A percentile compares a stretch with the other conserved stretches of the same genome.
Conservation (phyloP, 2,113 vertebrate species). For the Brachypodius melanocephalos region DNA sequence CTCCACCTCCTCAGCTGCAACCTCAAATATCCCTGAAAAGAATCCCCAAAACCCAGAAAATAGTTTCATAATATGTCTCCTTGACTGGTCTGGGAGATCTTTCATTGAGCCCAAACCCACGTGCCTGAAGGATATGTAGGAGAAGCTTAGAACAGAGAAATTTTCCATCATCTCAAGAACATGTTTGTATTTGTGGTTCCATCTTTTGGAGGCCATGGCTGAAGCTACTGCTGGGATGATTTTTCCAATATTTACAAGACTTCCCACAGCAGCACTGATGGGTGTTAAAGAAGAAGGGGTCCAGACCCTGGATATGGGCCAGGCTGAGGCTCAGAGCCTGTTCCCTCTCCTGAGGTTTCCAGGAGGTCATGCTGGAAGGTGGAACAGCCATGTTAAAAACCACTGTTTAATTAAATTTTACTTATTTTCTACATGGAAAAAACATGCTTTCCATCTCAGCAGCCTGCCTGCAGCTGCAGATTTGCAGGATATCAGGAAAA, state of each 20-base stretch:
- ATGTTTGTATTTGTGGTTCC: not conserved
- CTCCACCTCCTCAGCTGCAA: not conserved
- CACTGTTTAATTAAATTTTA: not conserved
- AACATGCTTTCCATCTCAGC: not conserved
- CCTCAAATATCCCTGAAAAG: not conserved
- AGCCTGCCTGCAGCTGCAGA: not conserved
- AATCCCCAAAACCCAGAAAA: not conserved
- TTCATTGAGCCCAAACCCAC: not conserved
- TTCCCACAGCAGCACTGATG: not conserved
- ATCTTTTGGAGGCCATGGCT: not conserved
- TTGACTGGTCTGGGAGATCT: not conserved
- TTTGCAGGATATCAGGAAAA: not conserved
- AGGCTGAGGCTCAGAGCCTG: not conserved
- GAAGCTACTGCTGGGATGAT: not conserved
- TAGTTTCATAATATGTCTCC: not conserved
- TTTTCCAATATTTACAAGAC: not conserved
- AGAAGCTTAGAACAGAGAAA: not conserved
- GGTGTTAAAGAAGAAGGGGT: not conserved
- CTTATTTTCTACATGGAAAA: not conserved
- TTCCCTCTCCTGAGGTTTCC: not conserved
- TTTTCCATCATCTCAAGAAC: not conserved
- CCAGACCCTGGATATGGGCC: not conserved
- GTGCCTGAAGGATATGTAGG: rapidly evolving
- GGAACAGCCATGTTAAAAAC: not conserved
- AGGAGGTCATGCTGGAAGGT: rapidly evolving